Conservation (phyloP, 2,113 vertebrate species). For the Narcine bancroftii region DNA sequence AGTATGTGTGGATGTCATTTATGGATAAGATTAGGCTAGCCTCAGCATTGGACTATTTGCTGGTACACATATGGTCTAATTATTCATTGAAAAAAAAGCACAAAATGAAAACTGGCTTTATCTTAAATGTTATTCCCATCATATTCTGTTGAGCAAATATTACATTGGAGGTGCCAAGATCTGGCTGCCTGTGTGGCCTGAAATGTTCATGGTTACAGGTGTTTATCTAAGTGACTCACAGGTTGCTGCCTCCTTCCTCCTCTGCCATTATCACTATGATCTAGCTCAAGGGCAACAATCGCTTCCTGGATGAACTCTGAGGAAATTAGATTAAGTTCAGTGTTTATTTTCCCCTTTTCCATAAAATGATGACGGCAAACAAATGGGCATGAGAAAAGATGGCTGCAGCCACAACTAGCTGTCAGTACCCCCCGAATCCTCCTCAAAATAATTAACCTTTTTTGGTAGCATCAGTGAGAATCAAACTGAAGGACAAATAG, state of each 20-base stretch:
- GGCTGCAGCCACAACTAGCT: not conserved
- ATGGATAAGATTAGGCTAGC: not conserved
- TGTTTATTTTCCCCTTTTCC: slow-evolving; percentile 20
- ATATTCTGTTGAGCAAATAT: not conserved
- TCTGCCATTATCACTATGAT: not conserved
- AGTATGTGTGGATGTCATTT: not conserved
- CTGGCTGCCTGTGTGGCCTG: slow-evolving; percentile 73
- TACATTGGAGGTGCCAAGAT: slow-evolving; percentile 50
- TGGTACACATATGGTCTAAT: not conserved
- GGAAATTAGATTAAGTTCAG: not conserved
- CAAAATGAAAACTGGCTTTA: slow-evolving; percentile 18
- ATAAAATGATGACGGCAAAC: not conserved
- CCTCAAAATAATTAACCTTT: not conserved
- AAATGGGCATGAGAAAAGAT: not conserved
- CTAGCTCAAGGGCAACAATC: not conserved
- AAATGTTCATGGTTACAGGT: slow-evolving; percentile 54
- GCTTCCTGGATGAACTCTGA: not conserved
- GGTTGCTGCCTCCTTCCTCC: slow-evolving; percentile 39
- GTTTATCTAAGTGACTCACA: slow-evolving; percentile 64
- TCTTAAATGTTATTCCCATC: slow-evolving; percentile 17
- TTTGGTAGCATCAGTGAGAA: slow-evolving; percentile 37
- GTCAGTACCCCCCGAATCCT: not conserved
- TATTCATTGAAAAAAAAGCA: not conserved
- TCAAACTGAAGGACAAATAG: slow-evolving; percentile 39
- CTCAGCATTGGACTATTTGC: not conserved